Conservation (phyloP, 1,140 invertebrate genomes). For the Plectus sambesii region DNA sequence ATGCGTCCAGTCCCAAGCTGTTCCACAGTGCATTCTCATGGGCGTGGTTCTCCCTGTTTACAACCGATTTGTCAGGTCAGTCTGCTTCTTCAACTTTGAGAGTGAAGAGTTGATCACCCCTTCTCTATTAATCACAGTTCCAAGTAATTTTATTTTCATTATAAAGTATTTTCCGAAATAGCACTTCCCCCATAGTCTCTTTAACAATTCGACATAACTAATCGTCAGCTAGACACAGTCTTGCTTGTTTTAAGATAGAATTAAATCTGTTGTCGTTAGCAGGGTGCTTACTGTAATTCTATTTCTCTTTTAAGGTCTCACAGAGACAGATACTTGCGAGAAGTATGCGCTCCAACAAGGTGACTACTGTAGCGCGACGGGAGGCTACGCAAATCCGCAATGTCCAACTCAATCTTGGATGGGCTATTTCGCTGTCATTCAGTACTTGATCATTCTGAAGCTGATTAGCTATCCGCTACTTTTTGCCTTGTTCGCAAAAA, state of each 20-base stretch:
- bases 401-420: constrained; percentile 31
- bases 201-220: too few species aligned
- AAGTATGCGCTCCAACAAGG: constrained; percentile 21
- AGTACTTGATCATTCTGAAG: constrained; percentile 39
- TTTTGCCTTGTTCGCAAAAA: constrained; percentile 40
- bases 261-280: too few species aligned
- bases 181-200: too few species aligned
- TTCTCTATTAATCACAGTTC: too few species aligned
- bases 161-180: too few species aligned
- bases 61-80: constrained; percentile 31
- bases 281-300: constrained; percentile 24
- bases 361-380: constrained; percentile 17
- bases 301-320: constrained; percentile 20
- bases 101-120: too few species aligned
- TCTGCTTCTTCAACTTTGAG: constrained; percentile 4
- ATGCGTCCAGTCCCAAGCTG: constrained; percentile 5
- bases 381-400: constrained; percentile 27
- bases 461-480: constrained; percentile 37
- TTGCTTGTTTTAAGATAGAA: too few species aligned
- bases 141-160: too few species aligned
- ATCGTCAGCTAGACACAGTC: too few species aligned
- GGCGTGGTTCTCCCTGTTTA: constrained; percentile 35
- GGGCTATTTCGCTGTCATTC: constrained; percentile 26
- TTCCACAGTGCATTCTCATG: constrained; percentile 26
- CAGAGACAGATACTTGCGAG: constrained; percentile 27